Percentiles rank a stretch among this genome's conserved stretches.
Evolutionary conservation across 2,113 vertebrate species (phyloP).

Genomic region (Urocynchramus pylzowi): DNA sequence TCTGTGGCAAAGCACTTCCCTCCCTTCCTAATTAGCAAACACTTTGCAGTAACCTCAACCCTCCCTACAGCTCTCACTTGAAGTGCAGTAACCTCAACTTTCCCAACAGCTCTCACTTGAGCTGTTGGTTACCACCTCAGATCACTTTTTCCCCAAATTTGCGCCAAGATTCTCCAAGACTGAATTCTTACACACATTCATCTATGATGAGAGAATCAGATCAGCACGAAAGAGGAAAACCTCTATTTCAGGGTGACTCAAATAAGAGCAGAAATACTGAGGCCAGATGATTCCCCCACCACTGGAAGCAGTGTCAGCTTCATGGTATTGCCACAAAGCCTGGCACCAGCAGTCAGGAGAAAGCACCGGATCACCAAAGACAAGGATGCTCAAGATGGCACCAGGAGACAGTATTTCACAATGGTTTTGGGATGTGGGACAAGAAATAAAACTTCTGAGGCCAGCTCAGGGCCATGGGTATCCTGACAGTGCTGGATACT

Average conservation of each 20-base stretch:
- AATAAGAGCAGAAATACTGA: background rate
- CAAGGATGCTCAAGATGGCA: background rate
- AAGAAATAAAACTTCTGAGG: background rate
- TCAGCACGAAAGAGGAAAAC: background rate
- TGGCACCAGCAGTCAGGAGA: background rate
- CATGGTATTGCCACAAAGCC: background rate
- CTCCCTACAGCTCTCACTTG: background rate
- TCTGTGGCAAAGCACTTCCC: background rate
- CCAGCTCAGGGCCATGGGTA: background rate
- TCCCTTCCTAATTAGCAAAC: background rate
- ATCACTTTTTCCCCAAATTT: background rate
- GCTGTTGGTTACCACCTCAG: background rate
- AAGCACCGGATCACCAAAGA: background rate
- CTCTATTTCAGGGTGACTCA: background rate
- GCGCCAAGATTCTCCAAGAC: background rate
- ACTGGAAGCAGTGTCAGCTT: background rate
- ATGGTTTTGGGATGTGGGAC: accelerated
- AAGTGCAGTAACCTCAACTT: background rate
- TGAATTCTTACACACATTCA: background rate
- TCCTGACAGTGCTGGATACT: accelerated
- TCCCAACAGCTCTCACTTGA: background rate
- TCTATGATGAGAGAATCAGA: background rate
- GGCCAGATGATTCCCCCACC: background rate
- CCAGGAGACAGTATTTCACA: background rate
- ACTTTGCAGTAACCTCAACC: background rate